Evolutionary conservation across 2,113 vertebrate species (phyloP).

Genomic region (Athene cunicularia): DNA sequence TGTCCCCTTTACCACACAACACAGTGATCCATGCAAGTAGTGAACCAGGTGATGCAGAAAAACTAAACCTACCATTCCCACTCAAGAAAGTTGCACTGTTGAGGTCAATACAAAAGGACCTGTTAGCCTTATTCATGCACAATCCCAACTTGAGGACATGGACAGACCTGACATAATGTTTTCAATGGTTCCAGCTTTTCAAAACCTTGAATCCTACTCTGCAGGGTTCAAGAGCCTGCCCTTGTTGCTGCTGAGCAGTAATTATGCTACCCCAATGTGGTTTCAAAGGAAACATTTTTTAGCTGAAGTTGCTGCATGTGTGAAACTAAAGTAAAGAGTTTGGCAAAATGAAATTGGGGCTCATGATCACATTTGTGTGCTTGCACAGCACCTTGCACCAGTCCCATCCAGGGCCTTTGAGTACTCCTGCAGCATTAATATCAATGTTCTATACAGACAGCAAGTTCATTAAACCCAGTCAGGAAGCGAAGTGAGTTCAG

Average conservation of each 20-base stretch:
- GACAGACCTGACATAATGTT: not conserved
- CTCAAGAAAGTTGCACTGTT: not conserved
- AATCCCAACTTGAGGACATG: not conserved
- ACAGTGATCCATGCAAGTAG: not conserved
- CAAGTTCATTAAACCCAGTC: slow-evolving; percentile 24
- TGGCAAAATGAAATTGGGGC: not conserved
- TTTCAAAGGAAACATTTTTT: not conserved
- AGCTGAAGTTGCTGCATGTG: not conserved
- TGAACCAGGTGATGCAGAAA: not conserved
- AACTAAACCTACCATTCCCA: not conserved
- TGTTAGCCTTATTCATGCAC: not conserved
- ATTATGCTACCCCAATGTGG: fast-evolving
- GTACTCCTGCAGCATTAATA: not conserved
- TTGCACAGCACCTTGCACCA: not conserved
- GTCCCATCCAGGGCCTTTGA: not conserved
- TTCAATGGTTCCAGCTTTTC: not conserved
- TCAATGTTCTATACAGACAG: not conserved
- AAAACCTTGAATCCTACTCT: not conserved
- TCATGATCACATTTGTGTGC: not conserved
- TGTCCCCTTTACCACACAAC: not conserved
- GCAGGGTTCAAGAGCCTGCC: not conserved
- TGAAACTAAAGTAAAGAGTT: not conserved
- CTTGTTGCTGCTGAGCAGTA: not conserved
- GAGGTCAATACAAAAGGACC: not conserved
- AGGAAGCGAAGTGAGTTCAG: not conserved